Evolutionary conservation across 2,113 vertebrate genomes (phyloP).

Genomic region (Oryzias woworae): DNA sequence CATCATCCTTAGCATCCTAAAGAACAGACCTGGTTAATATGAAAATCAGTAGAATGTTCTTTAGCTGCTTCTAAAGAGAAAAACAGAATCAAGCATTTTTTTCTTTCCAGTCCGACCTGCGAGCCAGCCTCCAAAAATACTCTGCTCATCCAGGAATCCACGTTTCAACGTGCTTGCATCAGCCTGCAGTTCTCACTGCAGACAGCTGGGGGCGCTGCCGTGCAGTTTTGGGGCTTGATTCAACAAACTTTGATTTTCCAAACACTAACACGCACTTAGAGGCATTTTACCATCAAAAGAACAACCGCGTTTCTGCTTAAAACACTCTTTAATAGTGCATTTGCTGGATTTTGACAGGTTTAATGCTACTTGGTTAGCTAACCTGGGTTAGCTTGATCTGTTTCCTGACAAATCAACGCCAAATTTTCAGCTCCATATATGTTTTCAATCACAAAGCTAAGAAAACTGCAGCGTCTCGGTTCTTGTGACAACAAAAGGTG

Average conservation of each 20-base stretch:
- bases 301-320: background rate
- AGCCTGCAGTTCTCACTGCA: slow-evolving; percentile 50
- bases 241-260: background rate
- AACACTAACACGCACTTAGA: background rate
- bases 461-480: background rate
- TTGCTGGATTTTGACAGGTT: background rate
- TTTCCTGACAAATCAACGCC: background rate
- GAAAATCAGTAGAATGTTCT: too few relatives aligned
- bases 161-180: slow-evolving; percentile 76
- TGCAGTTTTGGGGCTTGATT: background rate
- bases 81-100: too few relatives aligned
- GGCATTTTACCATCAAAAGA: background rate
- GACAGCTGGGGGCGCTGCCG: slow-evolving; percentile 38
- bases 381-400: background rate
- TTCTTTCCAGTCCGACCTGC: too few relatives aligned
- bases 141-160: background rate
- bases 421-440: background rate
- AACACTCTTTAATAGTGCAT: background rate
- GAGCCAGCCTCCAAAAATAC: background rate
- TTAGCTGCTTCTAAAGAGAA: too few relatives aligned
- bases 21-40: too few relatives aligned
- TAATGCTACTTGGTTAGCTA: too few relatives aligned
- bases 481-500: slow-evolving; percentile 23
- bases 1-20: too few relatives aligned
- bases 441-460: too few relatives aligned